Evolutionary conservation across 2,888 invertebrate species (phyloP), one percentile per base, ranked within the genome.

Genomic region (Herminia tarsipennalis): DNA sequence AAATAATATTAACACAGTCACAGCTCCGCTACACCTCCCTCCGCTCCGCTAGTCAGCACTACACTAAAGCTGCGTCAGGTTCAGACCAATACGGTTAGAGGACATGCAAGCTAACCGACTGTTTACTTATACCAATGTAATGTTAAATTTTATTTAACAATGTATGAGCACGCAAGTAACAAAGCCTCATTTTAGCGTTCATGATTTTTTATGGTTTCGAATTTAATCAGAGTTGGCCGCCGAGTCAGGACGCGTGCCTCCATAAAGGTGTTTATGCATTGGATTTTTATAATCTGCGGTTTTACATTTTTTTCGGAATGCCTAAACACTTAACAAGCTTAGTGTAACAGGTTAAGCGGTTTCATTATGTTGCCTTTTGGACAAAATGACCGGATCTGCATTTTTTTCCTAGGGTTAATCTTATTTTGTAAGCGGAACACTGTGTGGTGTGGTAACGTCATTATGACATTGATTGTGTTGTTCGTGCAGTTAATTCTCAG

Each of bases 151-250:
- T 69, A 64, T 70, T 67, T 65, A 64, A 71, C 59, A 62, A 54
- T 62, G 56, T 48, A 60, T 43, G 40, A 56, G 32, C 73, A 72
- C 69, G 73, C 74, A 48, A 69, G 44, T 60, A 61, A 49, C 52
- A 54, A 49, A 42, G 55, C 54, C 43, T 63, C 55, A 63, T 67
- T 57, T 41, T 50, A 54, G 50, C 57, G 53, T 63, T 63, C 72
- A 73, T 80, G 76, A 80, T 74, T 79, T 83, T 83, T 82, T 82
- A 83, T 58, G 83, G 83, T 70, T 82, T 83, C 80, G 71, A 77
- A 79, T 82, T 83, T 83, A 84, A 83, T 84, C 80, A 84, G 66
- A 71, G 63, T 49, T 63, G 65, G 70, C 65, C 73, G 72, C 70
- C 56, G 60, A 64, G 60, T 56, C 56, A 59, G 53, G 63, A 66